Conservation (phyloP, 2,113 vertebrate species). For the Nyctibius bracteatus region DNA sequence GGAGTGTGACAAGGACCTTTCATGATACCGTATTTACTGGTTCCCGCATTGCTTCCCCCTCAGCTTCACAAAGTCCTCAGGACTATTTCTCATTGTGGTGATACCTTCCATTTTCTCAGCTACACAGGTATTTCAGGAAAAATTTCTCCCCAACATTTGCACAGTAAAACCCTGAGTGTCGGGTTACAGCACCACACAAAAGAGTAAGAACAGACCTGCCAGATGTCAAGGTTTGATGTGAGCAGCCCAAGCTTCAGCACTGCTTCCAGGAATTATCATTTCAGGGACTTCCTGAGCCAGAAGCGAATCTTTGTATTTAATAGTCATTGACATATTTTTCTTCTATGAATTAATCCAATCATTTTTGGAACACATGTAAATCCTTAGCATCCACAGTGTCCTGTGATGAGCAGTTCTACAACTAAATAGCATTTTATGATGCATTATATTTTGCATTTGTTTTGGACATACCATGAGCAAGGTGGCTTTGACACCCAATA, state of each 20-base stretch:
- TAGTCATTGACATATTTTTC: background rate
- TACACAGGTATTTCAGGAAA: background rate
- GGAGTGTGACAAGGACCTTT: no score
- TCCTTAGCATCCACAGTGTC: background rate
- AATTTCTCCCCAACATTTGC: background rate
- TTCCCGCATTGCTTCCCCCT: background rate
- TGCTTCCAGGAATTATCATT: background rate
- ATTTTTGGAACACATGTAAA: background rate
- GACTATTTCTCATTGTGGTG: background rate
- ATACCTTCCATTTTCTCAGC: background rate
- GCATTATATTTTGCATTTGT: background rate
- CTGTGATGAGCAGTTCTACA: background rate
- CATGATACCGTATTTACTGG: background rate
- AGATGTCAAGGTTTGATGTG: background rate
- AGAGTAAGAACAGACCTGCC: background rate
- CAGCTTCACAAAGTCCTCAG: background rate
- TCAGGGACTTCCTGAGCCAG: background rate
- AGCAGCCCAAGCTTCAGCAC: background rate
- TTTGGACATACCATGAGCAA: background rate
- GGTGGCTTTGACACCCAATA: background rate
- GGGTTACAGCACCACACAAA: background rate
- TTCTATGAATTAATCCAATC: background rate
- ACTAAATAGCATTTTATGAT: background rate
- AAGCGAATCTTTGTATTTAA: background rate
- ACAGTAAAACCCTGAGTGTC: background rate